Evolutionary conservation across 2,797 vertebrate species (phyloP).

Genomic region (Gorsachius magnificus): DNA sequence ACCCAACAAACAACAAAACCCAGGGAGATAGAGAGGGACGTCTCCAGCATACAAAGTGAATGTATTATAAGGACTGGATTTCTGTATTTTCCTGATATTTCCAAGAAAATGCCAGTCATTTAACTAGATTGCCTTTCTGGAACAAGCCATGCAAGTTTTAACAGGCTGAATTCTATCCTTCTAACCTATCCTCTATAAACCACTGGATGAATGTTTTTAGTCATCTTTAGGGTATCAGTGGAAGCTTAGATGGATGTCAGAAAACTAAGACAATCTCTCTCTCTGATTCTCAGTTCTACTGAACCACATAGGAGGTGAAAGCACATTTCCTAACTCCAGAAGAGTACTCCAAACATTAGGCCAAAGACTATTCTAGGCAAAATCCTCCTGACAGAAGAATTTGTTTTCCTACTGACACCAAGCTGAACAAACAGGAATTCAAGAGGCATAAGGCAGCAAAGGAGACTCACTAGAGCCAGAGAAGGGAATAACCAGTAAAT

Average conservation of each 20-base stretch:
- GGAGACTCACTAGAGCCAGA: background rate
- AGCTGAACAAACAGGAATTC: background rate
- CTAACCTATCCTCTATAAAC: background rate
- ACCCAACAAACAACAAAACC: background rate
- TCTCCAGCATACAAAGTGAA: background rate
- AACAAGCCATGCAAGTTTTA: background rate
- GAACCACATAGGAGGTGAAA: background rate
- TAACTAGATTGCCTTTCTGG: background rate
- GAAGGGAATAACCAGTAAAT: background rate
- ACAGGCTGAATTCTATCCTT: background rate
- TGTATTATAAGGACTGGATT: background rate
- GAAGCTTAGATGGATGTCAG: background rate
- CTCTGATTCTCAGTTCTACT: background rate
- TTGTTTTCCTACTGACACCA: background rate
- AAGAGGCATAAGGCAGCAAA: background rate
- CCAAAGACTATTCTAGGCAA: background rate
- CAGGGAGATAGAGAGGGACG: background rate
- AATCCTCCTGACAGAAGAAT: background rate
- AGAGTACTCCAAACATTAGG: background rate
- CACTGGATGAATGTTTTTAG: background rate
- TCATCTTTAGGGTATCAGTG: background rate
- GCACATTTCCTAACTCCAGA: background rate
- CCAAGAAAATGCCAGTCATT: background rate
- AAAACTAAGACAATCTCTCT: background rate
- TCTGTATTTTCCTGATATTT: background rate